Percentiles rank a stretch among this genome's conserved stretches.
Conservation (phyloP, 2,888 invertebrate genomes). For the Lacanobia oleracea region DNA sequence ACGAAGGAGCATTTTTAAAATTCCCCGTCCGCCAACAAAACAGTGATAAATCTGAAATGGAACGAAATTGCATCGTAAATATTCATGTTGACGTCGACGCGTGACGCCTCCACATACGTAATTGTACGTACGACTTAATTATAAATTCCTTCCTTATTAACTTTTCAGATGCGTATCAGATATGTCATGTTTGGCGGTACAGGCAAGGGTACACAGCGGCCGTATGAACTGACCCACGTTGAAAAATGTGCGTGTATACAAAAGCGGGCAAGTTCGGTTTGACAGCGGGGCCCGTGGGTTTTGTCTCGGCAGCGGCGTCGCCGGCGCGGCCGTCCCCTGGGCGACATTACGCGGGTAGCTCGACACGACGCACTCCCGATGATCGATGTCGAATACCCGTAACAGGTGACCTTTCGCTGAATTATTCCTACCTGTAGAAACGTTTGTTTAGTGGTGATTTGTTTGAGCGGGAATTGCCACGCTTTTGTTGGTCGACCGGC, state of each 20-base stretch:
- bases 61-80: constrained; percentile 88
- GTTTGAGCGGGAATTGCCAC: constrained; percentile 85
- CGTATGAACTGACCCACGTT: constrained; percentile 74
- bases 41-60: constrained; percentile 86
- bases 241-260: constrained; percentile 79
- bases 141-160: constrained; percentile 84
- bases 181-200: constrained; percentile 70
- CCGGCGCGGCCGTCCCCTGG: constrained; percentile 83
- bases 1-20: constrained; percentile 85
- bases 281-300: constrained; percentile 82
- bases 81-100: constrained; percentile 83
- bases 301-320: constrained; percentile 82
- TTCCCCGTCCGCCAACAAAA: constrained; percentile 79
- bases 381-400: constrained; percentile 90
- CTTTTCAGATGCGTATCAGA: constrained; percentile 80
- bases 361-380: constrained; percentile 88
- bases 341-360: constrained; percentile 87
- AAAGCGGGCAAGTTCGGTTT: constrained; percentile 81
- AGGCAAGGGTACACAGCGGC: constrained; percentile 66
- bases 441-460: constrained; percentile 89
- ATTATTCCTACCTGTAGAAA: constrained; percentile 89
- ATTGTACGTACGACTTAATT: constrained; percentile 79
- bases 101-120: constrained; percentile 73
- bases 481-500: constrained; percentile 76
- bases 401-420: constrained; percentile 90